Percentiles rank a stretch among this genome's conserved stretches.
Evolutionary conservation across 2,888 invertebrate genomes (phyloP).

Genomic region (Melangyna quadrimaculata): DNA sequence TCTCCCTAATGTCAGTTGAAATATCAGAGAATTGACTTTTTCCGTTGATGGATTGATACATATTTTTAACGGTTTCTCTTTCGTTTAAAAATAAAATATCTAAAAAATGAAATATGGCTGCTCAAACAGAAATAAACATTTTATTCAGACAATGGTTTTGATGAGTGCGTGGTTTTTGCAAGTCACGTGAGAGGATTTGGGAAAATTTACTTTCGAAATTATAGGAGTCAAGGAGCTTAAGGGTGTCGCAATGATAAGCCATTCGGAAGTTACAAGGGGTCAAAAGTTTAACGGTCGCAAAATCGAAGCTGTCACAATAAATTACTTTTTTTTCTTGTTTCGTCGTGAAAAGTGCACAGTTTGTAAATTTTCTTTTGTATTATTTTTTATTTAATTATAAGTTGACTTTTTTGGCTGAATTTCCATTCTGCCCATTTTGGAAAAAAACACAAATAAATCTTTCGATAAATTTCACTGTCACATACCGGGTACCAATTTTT

Average conservation of each 20-base stretch:
- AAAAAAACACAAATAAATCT: slow-evolving; percentile 15
- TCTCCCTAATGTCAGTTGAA: slow-evolving; percentile 10
- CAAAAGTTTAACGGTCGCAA: slow-evolving; percentile 40
- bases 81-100: slow-evolving; percentile 8
- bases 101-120: slow-evolving; percentile 17
- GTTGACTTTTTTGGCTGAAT: slow-evolving; percentile 17
- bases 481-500: slow-evolving; percentile 50
- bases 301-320: slow-evolving; percentile 34
- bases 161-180: not conserved
- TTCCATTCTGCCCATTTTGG: slow-evolving; percentile 45
- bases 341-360: slow-evolving; percentile 10
- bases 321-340: slow-evolving; percentile 54
- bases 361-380: not conserved
- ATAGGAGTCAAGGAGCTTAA: not conserved
- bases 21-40: not conserved
- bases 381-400: not conserved
- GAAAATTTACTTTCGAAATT: not conserved
- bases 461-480: slow-evolving; percentile 44
- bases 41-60: not conserved
- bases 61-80: slow-evolving; percentile 1
- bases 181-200: slow-evolving; percentile 36
- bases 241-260: slow-evolving; percentile 34
- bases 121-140: slow-evolving; percentile 43
- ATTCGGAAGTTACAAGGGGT: slow-evolving; percentile 13
- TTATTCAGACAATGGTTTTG: slow-evolving; percentile 27